phyloP scores from a whole-genome alignment of 1,140 invertebrate genomes.

The Formica selysi region DNA sequence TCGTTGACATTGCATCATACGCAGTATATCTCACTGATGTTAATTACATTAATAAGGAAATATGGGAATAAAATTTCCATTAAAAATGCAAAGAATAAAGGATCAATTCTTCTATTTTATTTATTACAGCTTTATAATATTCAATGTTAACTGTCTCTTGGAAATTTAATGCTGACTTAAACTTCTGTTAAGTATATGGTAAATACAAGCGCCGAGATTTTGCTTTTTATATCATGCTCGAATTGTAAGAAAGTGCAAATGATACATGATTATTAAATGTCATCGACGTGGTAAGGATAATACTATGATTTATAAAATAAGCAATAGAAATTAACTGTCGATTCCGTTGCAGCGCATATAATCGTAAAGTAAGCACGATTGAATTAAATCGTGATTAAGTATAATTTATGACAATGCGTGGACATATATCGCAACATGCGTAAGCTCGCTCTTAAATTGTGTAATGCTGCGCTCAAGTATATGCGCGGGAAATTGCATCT shows the following conservation, averaged over 20 bases:
- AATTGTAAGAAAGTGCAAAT: not conserved
- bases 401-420: constrained; percentile 50
- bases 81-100: not conserved
- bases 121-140: not conserved
- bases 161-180: not conserved
- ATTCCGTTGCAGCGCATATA: not conserved
- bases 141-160: not conserved
- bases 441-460: constrained; percentile 51
- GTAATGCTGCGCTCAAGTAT: constrained; percentile 3
- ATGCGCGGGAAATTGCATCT: constrained; percentile 24
- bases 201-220: not conserved
- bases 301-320: constrained; percentile 7
- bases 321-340: constrained; percentile 11
- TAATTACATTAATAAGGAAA: constrained; percentile 8
- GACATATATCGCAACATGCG: not conserved
- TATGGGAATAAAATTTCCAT: too few species aligned
- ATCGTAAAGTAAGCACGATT: constrained; percentile 1
- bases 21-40: not conserved
- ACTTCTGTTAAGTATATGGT: not conserved
- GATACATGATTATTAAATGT: not conserved
- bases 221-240: not conserved
- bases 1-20: constrained; percentile 50
- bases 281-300: not conserved
- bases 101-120: not conserved
- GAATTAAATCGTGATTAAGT: constrained; percentile 46